Percentiles rank a stretch among this genome's conserved stretches.
Evolutionary conservation across 2,888 invertebrate species (phyloP).

Genomic region (Hypolimnas misippus): DNA sequence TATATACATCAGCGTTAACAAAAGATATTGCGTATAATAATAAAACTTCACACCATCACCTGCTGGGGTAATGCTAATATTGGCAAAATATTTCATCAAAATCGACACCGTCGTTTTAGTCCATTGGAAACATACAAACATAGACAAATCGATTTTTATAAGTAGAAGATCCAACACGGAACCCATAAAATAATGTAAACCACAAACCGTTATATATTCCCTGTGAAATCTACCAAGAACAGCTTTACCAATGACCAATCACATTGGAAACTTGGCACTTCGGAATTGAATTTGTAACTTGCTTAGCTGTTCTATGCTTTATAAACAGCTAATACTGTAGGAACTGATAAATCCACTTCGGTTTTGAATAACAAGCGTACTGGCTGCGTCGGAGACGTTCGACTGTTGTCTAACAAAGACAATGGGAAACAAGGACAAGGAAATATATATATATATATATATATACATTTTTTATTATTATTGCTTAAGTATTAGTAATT

Average conservation of each 20-base stretch:
- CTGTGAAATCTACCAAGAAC: neutral
- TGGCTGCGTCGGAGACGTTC: neutral
- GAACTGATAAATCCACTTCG: neutral
- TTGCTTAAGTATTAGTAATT: no score
- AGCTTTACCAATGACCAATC: conserved; percentile 11
- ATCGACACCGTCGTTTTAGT: no score
- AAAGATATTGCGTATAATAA: no score
- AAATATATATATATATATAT: neutral
- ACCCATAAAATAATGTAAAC: neutral
- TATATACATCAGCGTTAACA: no score
- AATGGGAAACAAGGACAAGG: neutral
- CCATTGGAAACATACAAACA: no score
- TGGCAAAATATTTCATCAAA: no score
- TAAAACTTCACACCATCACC: no score
- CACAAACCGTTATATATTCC: neutral
- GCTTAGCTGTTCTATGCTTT: neutral
- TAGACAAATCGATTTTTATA: no score
- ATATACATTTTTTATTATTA: neutral
- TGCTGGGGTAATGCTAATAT: no score
- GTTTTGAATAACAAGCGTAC: neutral
- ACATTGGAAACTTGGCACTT: conserved; percentile 10
- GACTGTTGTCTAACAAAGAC: neutral
- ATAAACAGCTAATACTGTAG: neutral
- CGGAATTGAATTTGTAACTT: conserved; percentile 17
- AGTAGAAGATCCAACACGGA: no score